Percentiles rank a stretch among this genome's conserved stretches.
These are phyloP conservation scores for Periplaneta americana DNA, from an alignment of 1,140 invertebrate species.

Conservation along the genomic window DNA sequence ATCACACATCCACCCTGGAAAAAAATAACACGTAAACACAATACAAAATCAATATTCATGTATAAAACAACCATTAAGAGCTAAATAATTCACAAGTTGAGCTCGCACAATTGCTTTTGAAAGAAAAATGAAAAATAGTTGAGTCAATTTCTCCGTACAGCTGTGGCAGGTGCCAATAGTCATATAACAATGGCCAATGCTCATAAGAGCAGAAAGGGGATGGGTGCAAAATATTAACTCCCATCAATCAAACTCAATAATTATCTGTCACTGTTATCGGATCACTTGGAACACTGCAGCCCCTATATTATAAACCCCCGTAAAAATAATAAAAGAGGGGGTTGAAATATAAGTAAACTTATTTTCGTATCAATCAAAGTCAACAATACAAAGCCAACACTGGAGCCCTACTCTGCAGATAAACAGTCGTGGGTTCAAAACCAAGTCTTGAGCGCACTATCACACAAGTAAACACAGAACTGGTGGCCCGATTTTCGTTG, in stretches of 20 bases:
- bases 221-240: neutral
- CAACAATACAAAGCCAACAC: no score
- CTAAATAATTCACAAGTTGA: neutral
- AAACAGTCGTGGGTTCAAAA: no score
- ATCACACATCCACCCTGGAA: no score
- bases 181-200: neutral
- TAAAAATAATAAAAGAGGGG: neutral
- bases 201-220: neutral
- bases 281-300: neutral
- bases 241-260: neutral
- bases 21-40: no score
- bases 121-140: neutral
- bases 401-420: neutral
- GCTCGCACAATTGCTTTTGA: neutral
- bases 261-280: neutral
- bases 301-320: neutral
- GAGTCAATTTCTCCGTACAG: neutral
- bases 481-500: neutral
- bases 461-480: neutral
- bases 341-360: no score
- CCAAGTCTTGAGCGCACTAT: neutral
- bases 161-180: neutral
- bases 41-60: neutral
- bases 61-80: neutral
- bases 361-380: no score